Base-by-base conservation (phyloP, 2,888 invertebrate species). In the Nymphalis polychloros region DNA sequence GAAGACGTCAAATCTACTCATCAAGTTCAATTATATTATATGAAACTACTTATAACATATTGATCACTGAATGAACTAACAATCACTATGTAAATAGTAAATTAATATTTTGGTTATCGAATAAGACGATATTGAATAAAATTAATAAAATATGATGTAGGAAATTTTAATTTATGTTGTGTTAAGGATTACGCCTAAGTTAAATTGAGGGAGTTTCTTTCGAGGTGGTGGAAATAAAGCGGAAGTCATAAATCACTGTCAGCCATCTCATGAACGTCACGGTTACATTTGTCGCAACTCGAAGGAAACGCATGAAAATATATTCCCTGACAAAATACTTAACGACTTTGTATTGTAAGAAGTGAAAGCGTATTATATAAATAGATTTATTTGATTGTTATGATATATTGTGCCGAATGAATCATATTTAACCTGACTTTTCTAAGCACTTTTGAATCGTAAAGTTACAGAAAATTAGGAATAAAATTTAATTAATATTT, bases 221-320 rank as follows among this genome's bases (percentile, higher is more conserved):
- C 20, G n/a, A 62, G 31, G 59, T 64, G n/a, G 62, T 57, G 13
- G 35, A 50, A 31, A 59, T 52, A 50, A 48, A n/a, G 8, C 48
- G 48, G 63, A 17, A 62, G 46, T 35, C 68, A 69, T 73, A 71
- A 69, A 75, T 73, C 70, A 67, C 27, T 60, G 74, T 70, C 72
- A 49, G 46, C 62, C 57, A 66, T 67, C 69, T 71, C 72, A 68
- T 69, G 70, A 68, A 71, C 60, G 69, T 72, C 75, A 63, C 67
- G 65, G 64, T 70, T 68, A 67, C 71, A 72, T 73, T 73, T 72
- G 72, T 73, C 73, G 59, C 53, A 61, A 67, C 59, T 64, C 55
- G 46, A 62, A 41, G 19, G 41, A 23, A 46, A 35, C 2, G 3
- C 8, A 57, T 50, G 13, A 13, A 5, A 52, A 52, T 41, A 52